Evolutionary conservation across 2,888 invertebrate species (phyloP).

Genomic region (Geophilus truncorum): DNA sequence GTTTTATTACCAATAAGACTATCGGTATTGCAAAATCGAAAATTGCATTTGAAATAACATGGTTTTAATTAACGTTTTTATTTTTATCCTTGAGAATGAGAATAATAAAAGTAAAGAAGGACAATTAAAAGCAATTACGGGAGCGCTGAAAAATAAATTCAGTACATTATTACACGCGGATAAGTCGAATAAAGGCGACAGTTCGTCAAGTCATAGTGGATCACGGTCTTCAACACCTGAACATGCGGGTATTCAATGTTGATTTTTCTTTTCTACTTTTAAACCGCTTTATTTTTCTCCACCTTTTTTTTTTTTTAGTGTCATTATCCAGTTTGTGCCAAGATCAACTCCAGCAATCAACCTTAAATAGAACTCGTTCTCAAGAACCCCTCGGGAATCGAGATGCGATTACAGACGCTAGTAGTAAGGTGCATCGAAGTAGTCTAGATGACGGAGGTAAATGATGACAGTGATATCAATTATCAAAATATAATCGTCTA

Average conservation of each 20-base stretch:
- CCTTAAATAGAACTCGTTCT: not conserved
- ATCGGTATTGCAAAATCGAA: not conserved
- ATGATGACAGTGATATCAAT: not conserved
- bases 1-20: not conserved
- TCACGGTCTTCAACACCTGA: constrained; percentile 35
- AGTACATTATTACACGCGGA: not conserved
- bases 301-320: not conserved
- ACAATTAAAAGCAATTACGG: not conserved
- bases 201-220: not conserved
- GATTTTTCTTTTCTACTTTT: not conserved
- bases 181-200: not conserved
- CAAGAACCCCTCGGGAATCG: not conserved
- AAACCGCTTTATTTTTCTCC: not conserved
- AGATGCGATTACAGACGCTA: not conserved
- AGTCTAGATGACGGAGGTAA: constrained; percentile 36
- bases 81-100: not conserved
- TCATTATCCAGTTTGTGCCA: not conserved
- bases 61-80: not conserved
- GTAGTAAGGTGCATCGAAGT: not conserved
- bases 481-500: not conserved
- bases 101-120: not conserved
- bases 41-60: no score
- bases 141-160: constrained; percentile 1
- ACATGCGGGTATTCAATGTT: not conserved
- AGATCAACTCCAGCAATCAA: not conserved